Conservation (phyloP, 2,113 vertebrate species). For the Oriolus oriolus region DNA sequence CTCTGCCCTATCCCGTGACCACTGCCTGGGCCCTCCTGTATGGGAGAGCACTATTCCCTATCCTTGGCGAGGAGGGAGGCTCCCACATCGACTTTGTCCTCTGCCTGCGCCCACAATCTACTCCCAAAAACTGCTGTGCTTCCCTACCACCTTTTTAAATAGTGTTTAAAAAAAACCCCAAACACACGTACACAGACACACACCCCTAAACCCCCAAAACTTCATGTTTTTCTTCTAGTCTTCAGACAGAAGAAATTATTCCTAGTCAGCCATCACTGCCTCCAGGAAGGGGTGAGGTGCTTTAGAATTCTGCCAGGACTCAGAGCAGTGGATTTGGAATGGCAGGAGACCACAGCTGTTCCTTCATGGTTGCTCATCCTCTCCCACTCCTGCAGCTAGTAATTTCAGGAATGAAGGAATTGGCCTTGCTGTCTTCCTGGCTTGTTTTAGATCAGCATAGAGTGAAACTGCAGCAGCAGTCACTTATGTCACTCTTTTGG, state of each 20-base stretch:
- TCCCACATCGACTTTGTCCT: neutral
- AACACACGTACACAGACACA: neutral
- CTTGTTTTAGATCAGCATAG: slow-evolving; percentile 11
- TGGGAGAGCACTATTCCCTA: neutral
- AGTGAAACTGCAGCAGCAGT: neutral
- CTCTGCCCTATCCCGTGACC: neutral
- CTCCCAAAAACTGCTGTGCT: neutral
- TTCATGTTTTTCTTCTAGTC: neutral
- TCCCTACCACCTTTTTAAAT: neutral
- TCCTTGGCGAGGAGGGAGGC: neutral
- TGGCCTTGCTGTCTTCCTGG: neutral
- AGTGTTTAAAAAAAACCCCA: neutral
- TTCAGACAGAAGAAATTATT: neutral
- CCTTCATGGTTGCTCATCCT: slow-evolving; percentile 24
- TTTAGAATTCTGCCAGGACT: neutral
- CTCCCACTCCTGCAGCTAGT: slow-evolving; percentile 17
- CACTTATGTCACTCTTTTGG: neutral
- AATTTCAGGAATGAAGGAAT: neutral
- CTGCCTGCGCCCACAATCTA: neutral
- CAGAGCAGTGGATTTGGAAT: neutral
- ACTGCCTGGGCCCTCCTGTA: neutral
- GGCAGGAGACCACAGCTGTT: slow-evolving; percentile 8
- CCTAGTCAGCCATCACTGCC: neutral
- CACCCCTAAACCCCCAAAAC: neutral
- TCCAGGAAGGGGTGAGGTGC: neutral